Conservation (phyloP, 2,113 vertebrate genomes). For the Cisticola juncidis region DNA sequence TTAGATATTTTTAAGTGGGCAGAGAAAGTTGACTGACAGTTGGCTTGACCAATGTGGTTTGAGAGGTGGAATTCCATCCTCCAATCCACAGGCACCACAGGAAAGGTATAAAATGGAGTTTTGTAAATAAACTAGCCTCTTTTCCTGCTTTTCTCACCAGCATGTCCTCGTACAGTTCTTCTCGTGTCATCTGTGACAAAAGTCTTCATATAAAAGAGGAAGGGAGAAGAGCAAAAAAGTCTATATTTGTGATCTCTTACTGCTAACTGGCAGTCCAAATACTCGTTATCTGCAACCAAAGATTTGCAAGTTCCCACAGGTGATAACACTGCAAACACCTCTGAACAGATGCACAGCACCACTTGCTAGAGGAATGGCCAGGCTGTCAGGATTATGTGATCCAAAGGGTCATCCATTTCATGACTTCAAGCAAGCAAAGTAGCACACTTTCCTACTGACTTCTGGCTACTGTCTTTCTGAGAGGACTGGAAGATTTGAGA, state of each 20-base stretch:
- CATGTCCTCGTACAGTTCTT: too few relatives aligned
- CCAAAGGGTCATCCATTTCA: background rate
- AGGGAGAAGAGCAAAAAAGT: background rate
- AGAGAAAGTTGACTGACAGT: too few relatives aligned
- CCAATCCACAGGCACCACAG: too few relatives aligned
- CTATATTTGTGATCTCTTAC: background rate
- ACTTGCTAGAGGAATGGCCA: background rate
- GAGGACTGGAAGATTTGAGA: background rate
- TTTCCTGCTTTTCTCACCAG: too few relatives aligned
- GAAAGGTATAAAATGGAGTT: too few relatives aligned
- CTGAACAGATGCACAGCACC: background rate
- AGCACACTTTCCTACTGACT: background rate
- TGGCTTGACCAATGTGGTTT: too few relatives aligned
- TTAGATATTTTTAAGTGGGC: too few relatives aligned
- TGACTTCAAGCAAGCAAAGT: background rate
- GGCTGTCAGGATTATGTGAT: background rate
- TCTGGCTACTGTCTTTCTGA: background rate
- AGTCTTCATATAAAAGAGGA: background rate
- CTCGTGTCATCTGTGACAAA: too few relatives aligned
- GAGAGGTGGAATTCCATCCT: too few relatives aligned
- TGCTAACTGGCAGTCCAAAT: background rate
- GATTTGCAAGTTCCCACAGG: background rate
- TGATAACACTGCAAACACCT: background rate
- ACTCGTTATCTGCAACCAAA: background rate
- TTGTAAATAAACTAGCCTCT: too few relatives aligned